Percentiles rank a stretch among this genome's conserved stretches.
These are phyloP conservation scores for Thripadectes ignobilis DNA, from an alignment of 2,797 vertebrate genomes.

Conservation along the genomic window DNA sequence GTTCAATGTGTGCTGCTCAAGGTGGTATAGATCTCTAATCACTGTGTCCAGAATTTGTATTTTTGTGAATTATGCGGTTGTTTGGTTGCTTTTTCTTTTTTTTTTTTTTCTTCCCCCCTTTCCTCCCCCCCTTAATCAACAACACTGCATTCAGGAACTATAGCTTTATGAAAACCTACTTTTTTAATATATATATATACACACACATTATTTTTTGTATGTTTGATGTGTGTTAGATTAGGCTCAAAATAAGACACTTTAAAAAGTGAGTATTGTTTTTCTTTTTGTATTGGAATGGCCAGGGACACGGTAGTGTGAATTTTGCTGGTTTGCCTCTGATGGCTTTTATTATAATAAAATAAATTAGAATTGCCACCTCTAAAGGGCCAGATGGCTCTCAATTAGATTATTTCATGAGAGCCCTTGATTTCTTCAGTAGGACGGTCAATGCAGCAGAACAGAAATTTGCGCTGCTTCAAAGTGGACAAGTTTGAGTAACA, in stretches of 20 bases:
- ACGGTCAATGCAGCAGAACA: neutral
- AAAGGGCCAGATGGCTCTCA: slow-evolving; percentile 25
- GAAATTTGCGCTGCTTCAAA: neutral
- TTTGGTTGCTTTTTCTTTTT: neutral
- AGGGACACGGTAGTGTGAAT: neutral
- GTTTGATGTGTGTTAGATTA: neutral
- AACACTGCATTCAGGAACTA: neutral
- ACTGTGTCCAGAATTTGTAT: neutral
- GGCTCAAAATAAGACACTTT: neutral
- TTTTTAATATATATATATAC: neutral
- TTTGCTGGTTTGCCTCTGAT: neutral
- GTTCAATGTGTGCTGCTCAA: neutral
- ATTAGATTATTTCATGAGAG: neutral
- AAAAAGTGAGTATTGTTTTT: neutral
- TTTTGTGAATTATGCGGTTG: fast-evolving
- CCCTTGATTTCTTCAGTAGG: neutral
- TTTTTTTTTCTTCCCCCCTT: no score
- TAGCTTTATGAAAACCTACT: neutral
- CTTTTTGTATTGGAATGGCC: neutral
- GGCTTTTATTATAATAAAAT: slow-evolving; percentile 1
- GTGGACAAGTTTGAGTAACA: neutral
- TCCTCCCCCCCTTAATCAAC: neutral
- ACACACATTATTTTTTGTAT: neutral
- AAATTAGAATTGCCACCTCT: slow-evolving; percentile 11
- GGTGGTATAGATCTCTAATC: neutral